Evolutionary conservation across 1,140 invertebrate genomes (phyloP), one percentile per base, ranked within the genome.

Genomic region (Anoplophora glabripennis): DNA sequence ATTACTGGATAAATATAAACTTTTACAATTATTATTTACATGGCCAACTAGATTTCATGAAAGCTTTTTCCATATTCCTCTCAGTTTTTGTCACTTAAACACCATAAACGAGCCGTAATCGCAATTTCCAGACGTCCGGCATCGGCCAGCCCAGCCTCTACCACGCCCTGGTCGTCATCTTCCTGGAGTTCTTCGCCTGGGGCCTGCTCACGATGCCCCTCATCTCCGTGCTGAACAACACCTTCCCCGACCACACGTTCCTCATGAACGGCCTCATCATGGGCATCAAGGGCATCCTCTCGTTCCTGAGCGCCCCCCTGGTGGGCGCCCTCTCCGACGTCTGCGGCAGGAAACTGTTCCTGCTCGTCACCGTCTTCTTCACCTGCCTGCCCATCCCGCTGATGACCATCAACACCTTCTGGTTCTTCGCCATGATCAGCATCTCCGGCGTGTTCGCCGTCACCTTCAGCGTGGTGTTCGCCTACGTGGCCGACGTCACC

Each of bases 391-490:
- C 98, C 37, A 99, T 99, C 74, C 97, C 97, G 49, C 83, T 99
- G 49, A 98, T 99, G 93, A 95, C 92, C 73, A 91, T 99, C 72
- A 98, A 98, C 80, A 95, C 96, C 47, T 99, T 94, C 93, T 99
- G 96, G 96, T 99, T 99, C 78, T 99, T 99, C 81, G 96, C 96
- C 46, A 95, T 99, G 90, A 96, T 99, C 78, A 96, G 93, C 69
- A 94, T 99, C 75, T 97, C 94, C 63, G 97, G 97, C 56, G 89
- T 98, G 59, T 99, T 99, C 79, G 94, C 97, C 49, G 97, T 99
- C 48, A 99, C 97, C 41, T 99, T 99, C 78, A 95, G 92, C 49
- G 96, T 99, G 57, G 95, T 99, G 18, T 98, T 99, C 81, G 96
- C 97, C 14, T 99, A 99, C 79, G 97, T 99, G 55, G 97, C 97